These are phyloP conservation scores for Orycteropus afer DNA, from an alignment of 2,113 vertebrate genomes.

Conservation along the genomic window DNA sequence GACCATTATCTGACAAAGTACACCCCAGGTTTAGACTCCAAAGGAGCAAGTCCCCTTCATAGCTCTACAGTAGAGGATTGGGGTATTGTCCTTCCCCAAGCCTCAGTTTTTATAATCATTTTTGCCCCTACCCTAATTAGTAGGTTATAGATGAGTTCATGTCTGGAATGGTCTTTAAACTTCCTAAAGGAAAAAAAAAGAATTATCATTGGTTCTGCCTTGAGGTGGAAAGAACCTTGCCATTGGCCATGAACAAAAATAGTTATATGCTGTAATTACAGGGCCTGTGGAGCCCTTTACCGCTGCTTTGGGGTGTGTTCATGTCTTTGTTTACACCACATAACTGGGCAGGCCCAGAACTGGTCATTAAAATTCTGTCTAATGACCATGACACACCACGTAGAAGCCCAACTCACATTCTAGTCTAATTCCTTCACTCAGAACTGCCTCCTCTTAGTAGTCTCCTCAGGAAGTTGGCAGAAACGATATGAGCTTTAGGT, in stretches of 20 bases:
- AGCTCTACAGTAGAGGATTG: no score
- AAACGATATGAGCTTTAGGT: neutral
- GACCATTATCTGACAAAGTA: rapidly evolving
- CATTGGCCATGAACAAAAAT: neutral
- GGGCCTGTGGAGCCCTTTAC: neutral
- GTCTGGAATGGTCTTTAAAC: neutral
- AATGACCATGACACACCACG: neutral
- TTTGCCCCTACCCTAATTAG: neutral
- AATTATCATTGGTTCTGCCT: neutral
- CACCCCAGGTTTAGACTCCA: neutral
- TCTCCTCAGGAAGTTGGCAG: neutral
- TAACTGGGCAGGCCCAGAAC: neutral
- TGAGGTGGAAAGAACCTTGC: neutral
- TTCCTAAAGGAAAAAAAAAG: neutral
- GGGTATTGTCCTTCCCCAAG: neutral
- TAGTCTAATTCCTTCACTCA: neutral
- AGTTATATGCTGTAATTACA: neutral
- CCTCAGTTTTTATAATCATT: neutral
- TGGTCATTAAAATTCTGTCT: neutral
- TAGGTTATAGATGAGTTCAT: neutral
- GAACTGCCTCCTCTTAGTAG: neutral
- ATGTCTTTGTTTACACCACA: neutral
- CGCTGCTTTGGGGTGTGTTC: neutral
- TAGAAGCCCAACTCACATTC: neutral
- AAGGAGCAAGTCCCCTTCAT: neutral